Evolutionary conservation across 1,140 invertebrate genomes (phyloP).

Genomic region (Megalonaias nervosa): DNA sequence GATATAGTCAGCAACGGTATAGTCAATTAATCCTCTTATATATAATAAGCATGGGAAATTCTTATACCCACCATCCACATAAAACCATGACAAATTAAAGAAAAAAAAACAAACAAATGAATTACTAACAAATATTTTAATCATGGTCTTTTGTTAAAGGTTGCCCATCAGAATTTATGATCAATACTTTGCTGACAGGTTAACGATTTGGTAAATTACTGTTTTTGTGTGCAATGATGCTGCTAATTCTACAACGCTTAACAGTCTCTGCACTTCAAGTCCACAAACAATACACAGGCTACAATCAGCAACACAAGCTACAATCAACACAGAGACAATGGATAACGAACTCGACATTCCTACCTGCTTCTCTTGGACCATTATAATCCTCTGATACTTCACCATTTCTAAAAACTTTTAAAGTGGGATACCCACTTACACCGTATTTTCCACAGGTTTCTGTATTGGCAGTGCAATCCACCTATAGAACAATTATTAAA

Average conservation of each 20-base stretch:
- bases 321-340: too few relatives aligned
- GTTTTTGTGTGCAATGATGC: not conserved
- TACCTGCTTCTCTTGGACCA: conserved; percentile 93
- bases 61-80: too few relatives aligned
- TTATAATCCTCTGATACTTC: conserved; percentile 94
- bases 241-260: not conserved
- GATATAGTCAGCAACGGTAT: too few relatives aligned
- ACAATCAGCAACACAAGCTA: too few relatives aligned
- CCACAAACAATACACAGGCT: not conserved
- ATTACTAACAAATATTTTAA: too few relatives aligned
- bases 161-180: not conserved
- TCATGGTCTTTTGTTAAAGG: too few relatives aligned
- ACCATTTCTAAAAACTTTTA: conserved; percentile 95
- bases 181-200: not conserved
- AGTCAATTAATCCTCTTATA: too few relatives aligned
- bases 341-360: conserved; percentile 42
- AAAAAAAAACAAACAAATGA: too few relatives aligned
- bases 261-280: too few relatives aligned
- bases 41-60: too few relatives aligned
- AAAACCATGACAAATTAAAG: too few relatives aligned
- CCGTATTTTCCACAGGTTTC: conserved; percentile 91
- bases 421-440: conserved; percentile 96
- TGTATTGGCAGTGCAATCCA: conserved; percentile 92
- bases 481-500: conserved; percentile 67
- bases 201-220: not conserved